Conservation (phyloP, 37 sponge, comb jelly and placozoan species). For the Diacarnus erythraeanus region DNA sequence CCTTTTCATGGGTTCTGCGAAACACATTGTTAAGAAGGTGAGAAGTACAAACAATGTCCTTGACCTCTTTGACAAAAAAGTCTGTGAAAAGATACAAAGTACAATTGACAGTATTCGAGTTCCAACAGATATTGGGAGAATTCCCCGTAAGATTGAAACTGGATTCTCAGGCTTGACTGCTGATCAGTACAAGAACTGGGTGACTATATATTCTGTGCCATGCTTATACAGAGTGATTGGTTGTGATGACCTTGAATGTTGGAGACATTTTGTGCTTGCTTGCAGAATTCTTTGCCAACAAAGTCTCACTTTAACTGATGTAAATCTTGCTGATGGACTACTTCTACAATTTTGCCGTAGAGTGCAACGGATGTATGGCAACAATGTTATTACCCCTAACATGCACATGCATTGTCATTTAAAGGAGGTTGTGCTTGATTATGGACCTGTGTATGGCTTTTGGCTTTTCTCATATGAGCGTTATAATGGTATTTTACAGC, state of each 20-base stretch:
- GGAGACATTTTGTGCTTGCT: constrained; percentile 55
- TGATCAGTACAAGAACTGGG: constrained; percentile 65
- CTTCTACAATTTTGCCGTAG: constrained; percentile 44
- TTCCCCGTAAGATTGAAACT: constrained; percentile 39
- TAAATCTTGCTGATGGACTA: constrained; percentile 31
- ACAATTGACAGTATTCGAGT: constrained; percentile 22
- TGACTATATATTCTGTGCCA: constrained; percentile 26
- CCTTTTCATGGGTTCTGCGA: constrained; percentile 68
- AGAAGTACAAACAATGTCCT: too few species aligned
- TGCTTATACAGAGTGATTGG: constrained; percentile 19
- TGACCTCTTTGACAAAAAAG: too few species aligned
- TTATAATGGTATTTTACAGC: too few species aligned
- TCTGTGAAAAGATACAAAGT: background rate
- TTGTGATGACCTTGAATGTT: constrained; percentile 40
- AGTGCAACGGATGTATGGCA: constrained; percentile 29
- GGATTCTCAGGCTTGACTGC: constrained; percentile 40
- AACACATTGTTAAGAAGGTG: constrained; percentile 39
- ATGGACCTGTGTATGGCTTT: too few species aligned
- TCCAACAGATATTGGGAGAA: constrained; percentile 53
- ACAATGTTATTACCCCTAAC: too few species aligned
- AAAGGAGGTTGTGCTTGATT: too few species aligned
- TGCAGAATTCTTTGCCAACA: constrained; percentile 8
- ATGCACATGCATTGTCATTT: too few species aligned
- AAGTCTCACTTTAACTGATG: too few species aligned
- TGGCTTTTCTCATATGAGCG: too few species aligned